phyloP scores from a whole-genome alignment of 2,113 vertebrate genomes.

The Semicossyphus pulcher region DNA sequence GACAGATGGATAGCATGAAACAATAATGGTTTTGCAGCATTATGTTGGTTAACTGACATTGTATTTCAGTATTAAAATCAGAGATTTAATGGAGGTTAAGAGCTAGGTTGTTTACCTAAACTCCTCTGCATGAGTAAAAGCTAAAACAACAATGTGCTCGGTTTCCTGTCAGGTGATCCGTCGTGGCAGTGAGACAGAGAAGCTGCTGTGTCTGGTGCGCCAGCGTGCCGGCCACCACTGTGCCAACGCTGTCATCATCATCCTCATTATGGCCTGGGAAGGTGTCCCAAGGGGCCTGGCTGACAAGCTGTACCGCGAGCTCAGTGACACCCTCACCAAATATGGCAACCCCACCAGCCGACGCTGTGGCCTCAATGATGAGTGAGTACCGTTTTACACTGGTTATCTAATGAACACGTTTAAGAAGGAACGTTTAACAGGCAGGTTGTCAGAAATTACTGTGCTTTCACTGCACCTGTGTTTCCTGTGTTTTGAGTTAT shows the following conservation, averaged over 20 bases:
- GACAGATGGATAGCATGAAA: no score
- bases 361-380: constrained; percentile 96
- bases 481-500: no score
- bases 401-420: no score
- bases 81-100: neutral
- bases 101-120: neutral
- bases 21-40: no score
- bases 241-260: constrained; percentile 93
- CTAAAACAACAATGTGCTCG: constrained; percentile 7
- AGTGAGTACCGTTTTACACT: constrained; percentile 84
- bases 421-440: no score
- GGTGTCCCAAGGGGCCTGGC: constrained; percentile 90
- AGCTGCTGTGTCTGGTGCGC: constrained; percentile 93
- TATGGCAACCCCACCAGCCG: constrained; percentile 95
- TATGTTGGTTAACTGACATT: no score
- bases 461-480: no score
- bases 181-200: constrained; percentile 91
- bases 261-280: constrained; percentile 98
- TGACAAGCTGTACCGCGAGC: constrained; percentile 92
- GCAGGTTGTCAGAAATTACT: no score
- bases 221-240: constrained; percentile 94
- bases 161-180: constrained; percentile 89
- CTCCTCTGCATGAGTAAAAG: neutral
- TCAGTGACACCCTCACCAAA: constrained; percentile 91
- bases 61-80: neutral